Percentiles rank a stretch among this genome's conserved stretches.
Conservation (phyloP, 2,888 invertebrate species). For the Diloba caeruleocephala region DNA sequence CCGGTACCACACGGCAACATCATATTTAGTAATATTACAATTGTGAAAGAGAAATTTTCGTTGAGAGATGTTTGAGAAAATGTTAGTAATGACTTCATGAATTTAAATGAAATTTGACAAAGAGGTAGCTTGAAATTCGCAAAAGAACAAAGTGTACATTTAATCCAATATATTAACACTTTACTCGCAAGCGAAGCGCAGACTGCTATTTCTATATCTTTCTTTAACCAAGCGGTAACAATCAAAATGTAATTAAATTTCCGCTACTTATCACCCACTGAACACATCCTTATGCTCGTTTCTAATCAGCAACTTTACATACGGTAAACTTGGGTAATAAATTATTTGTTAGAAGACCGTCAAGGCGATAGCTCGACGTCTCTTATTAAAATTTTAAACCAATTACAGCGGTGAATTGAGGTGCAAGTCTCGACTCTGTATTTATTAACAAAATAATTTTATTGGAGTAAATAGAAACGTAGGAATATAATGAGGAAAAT, state of each 20-base stretch:
- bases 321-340: conserved; percentile 61
- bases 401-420: conserved; percentile 34
- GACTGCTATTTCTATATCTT: no score
- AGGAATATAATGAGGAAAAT: neutral
- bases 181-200: no score
- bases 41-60: no score
- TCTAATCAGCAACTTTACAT: conserved; percentile 45
- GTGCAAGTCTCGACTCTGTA: neutral
- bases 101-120: no score
- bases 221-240: neutral
- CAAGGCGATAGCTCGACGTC: conserved; percentile 23
- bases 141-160: no score
- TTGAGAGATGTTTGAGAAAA: no score
- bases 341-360: conserved; percentile 58
- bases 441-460: conserved; percentile 2
- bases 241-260: conserved; percentile 42
- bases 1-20: no score
- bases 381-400: conserved; percentile 53
- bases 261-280: conserved; percentile 15
- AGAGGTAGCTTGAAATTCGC: no score
- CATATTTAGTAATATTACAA: no score
- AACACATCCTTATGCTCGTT: conserved; percentile 31
- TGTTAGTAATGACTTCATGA: no score
- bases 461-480: neutral
- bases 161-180: no score